Evolutionary conservation across 2,797 vertebrate species (phyloP).

Genomic region (Typhlichthys eigenmanni): DNA sequence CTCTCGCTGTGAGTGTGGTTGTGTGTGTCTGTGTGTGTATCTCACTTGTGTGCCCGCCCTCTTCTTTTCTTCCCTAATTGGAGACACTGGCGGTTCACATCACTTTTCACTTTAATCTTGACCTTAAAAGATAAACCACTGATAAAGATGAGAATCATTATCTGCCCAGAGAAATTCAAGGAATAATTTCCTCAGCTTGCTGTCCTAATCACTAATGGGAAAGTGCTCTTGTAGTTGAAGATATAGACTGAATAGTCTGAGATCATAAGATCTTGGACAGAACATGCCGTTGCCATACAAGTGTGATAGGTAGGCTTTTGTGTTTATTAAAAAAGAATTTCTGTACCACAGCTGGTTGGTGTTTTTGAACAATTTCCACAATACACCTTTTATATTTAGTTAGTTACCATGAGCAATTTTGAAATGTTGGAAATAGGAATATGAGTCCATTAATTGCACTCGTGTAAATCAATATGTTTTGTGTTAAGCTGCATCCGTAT

Average conservation of each 20-base stretch:
- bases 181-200: conserved; percentile 71
- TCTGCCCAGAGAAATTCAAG: conserved; percentile 74
- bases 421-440: conserved; percentile 34
- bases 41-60: conserved; percentile 29
- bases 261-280: no score
- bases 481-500: no score
- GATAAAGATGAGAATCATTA: conserved; percentile 83
- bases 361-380: conserved; percentile 18
- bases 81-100: conserved; percentile 79
- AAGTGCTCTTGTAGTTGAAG: conserved; percentile 63
- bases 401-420: no score
- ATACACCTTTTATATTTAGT: neutral
- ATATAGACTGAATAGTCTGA: conserved; percentile 61
- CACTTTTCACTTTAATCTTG: conserved; percentile 82
- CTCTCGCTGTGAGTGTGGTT: conserved; percentile 2
- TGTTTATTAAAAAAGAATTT: conserved; percentile 41
- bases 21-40: conserved; percentile 5
- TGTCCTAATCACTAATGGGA: conserved; percentile 73
- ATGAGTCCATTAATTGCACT: no score
- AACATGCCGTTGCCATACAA: conserved; percentile 38
- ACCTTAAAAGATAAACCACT: conserved; percentile 82
- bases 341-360: conserved; percentile 35
- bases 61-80: conserved; percentile 74
- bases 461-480: no score
- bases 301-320: conserved; percentile 37